Percentiles rank a stretch among this genome's conserved stretches.
Evolutionary conservation across 2,113 vertebrate genomes (phyloP).

Genomic region (Rhynchomys soricoides): DNA sequence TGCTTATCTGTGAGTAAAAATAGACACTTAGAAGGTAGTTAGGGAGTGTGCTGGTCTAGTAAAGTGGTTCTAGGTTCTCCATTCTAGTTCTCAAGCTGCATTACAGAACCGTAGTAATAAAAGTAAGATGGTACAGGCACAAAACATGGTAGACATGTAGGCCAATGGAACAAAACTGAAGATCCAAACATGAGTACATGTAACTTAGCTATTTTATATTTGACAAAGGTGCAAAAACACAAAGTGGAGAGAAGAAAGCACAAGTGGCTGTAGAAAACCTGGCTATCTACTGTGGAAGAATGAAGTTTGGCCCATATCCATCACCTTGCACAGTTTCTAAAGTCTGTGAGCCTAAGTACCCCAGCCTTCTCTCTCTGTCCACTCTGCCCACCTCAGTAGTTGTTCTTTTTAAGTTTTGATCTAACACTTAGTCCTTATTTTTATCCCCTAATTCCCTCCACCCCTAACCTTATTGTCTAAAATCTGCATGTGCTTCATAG

Average conservation of each 20-base stretch:
- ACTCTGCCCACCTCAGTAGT: background rate
- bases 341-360: background rate
- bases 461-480: background rate
- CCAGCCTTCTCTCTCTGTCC: background rate
- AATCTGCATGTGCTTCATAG: background rate
- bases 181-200: no score
- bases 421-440: background rate
- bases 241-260: background rate
- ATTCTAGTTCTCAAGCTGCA: background rate
- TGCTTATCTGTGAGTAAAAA: background rate
- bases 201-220: background rate
- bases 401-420: background rate
- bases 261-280: background rate
- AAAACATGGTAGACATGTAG: background rate
- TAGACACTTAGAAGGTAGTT: background rate
- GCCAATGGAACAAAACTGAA: background rate
- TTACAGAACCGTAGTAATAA: background rate
- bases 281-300: background rate
- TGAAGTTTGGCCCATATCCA: background rate
- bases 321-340: background rate
- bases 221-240: background rate
- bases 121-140: background rate
- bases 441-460: background rate
- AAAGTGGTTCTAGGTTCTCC: background rate
- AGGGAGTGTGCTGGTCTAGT: background rate